Conservation (phyloP, 2,797 vertebrate species). For the Enteromius fasciolatus region DNA sequence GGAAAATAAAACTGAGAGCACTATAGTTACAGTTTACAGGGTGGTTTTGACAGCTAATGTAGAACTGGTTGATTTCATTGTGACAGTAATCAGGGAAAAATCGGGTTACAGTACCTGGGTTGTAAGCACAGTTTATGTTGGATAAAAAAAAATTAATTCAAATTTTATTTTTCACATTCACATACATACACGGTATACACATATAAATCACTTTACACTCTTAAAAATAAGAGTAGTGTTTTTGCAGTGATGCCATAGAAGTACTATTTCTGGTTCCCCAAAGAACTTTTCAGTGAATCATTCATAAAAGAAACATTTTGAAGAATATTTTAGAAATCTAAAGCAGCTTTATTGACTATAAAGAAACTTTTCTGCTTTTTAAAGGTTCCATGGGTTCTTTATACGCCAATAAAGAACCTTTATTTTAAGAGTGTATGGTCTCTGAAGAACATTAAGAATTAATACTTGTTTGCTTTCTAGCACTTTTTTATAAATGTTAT, state of each 20-base stretch:
- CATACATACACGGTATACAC: too few species aligned
- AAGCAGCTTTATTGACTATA: neutral
- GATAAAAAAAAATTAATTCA: neutral
- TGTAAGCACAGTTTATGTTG: neutral
- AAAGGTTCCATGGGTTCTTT: neutral
- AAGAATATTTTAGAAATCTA: neutral
- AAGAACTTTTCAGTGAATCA: neutral
- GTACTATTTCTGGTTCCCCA: neutral
- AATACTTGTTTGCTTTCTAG: neutral
- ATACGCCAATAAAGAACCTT: neutral
- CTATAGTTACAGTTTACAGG: constrained; percentile 26
- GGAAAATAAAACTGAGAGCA: constrained; percentile 65
- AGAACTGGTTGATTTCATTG: constrained; percentile 42
- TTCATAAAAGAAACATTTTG: neutral
- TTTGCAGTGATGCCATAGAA: neutral
- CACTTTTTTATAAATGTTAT: neutral
- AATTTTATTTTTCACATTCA: too few species aligned
- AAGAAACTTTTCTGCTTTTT: neutral
- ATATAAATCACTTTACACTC: neutral
- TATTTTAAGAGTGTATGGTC: neutral
- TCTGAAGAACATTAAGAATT: neutral
- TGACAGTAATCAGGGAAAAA: constrained; percentile 44
- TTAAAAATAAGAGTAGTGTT: too few species aligned
- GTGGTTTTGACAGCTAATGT: constrained; percentile 49
- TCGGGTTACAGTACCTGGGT: neutral